A percentile compares a stretch with the other conserved stretches of the same genome.
Conservation (phyloP, 2,888 invertebrate genomes). For the Julus scandinavius region DNA sequence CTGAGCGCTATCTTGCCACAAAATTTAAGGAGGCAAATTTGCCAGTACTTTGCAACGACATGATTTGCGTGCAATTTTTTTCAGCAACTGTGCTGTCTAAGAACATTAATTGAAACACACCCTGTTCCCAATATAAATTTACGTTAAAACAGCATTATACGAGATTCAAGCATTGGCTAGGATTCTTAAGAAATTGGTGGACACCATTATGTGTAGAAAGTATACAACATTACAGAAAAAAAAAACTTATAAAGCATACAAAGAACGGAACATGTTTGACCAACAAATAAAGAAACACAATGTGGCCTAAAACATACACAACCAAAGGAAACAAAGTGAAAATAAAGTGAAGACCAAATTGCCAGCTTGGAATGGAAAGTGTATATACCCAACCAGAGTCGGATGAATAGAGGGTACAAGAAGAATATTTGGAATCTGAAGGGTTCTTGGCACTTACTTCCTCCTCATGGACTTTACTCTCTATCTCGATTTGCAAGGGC, state of each 20-base stretch:
- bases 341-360: constrained; percentile 4
- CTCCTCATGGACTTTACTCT: constrained; percentile 47
- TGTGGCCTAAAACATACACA: not conserved
- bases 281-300: not conserved
- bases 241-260: not conserved
- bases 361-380: not conserved
- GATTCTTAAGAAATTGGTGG: not conserved
- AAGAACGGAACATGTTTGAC: not conserved
- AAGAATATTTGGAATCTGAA: not conserved
- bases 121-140: too few species aligned
- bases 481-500: constrained; percentile 50
- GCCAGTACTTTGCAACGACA: too few species aligned
- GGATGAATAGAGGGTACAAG: constrained; percentile 22
- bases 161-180: too few species aligned
- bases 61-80: too few species aligned
- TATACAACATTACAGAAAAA: not conserved
- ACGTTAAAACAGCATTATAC: too few species aligned
- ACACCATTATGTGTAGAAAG: not conserved
- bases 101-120: too few species aligned
- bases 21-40: too few species aligned
- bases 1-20: too few species aligned
- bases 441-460: constrained; percentile 49
- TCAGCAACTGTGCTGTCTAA: too few species aligned
- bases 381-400: not conserved
- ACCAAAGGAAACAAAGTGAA: not conserved